Evolutionary conservation across 2,797 vertebrate genomes (phyloP).

Genomic region (Synaphobranchus kaupii): DNA sequence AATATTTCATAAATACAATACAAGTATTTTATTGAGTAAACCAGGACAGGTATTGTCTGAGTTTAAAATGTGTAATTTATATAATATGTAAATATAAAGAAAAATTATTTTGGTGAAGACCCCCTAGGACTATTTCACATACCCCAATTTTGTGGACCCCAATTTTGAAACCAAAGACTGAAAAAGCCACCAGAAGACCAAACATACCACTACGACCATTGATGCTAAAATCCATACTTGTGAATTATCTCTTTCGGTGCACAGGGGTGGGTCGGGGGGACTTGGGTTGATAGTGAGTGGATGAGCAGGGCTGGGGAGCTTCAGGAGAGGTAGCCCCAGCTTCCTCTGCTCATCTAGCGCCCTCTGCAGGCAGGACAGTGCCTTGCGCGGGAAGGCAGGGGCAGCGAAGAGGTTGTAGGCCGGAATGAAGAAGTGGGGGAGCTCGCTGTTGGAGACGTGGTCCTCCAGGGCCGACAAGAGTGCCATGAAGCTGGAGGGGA

Average conservation of each 20-base stretch:
- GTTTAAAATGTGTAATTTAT: background rate
- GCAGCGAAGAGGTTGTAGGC: slow-evolving; percentile 61
- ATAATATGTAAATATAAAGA: background rate
- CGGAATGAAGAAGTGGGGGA: slow-evolving; percentile 64
- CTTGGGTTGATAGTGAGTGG: background rate
- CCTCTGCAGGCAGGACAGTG: slow-evolving; percentile 51
- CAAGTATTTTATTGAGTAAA: too few species aligned
- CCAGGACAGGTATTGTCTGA: background rate
- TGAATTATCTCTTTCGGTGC: background rate
- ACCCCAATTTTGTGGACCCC: background rate
- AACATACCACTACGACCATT: background rate
- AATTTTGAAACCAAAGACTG: background rate
- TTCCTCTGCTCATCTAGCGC: slow-evolving; percentile 58
- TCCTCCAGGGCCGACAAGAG: slow-evolving; percentile 55
- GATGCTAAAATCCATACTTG: background rate
- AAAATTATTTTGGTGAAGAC: background rate
- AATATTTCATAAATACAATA: too few species aligned
- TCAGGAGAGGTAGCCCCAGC: slow-evolving; percentile 56
- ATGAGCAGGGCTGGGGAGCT: slow-evolving; percentile 36
- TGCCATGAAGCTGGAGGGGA: slow-evolving; percentile 60
- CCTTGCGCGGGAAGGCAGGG: slow-evolving; percentile 46
- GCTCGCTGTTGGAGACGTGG: slow-evolving; percentile 35
- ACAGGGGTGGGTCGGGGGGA: background rate
- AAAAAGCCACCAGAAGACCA: background rate
- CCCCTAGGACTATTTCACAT: background rate